These are phyloP conservation scores for Brachystomella parvula DNA, from an alignment of 1,140 invertebrate genomes.

Conservation along the genomic window DNA sequence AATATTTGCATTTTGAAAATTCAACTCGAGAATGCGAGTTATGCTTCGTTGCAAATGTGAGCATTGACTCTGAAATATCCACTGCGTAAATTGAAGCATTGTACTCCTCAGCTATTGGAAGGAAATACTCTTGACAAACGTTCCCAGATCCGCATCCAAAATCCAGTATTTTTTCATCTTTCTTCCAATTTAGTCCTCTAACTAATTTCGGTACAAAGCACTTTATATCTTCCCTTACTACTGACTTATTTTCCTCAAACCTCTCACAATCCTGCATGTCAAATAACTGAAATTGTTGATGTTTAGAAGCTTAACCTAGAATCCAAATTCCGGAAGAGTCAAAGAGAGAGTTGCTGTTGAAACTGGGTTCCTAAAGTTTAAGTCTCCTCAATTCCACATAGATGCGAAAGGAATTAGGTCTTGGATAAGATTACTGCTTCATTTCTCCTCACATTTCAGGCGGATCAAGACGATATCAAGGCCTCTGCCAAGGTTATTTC, in stretches of 20 bases:
- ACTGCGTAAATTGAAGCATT: conserved; percentile 11
- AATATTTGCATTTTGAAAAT: no score
- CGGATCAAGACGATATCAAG: no score
- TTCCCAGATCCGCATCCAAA: conserved; percentile 24
- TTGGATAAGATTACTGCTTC: no score
- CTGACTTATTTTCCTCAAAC: not conserved
- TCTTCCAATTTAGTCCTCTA: conserved; percentile 8
- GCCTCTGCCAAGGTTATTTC: no score
- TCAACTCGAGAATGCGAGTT: conserved; percentile 10
- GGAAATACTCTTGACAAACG: conserved; percentile 13
- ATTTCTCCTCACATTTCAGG: no score
- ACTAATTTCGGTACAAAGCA: not conserved
- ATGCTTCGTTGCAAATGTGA: conserved; percentile 10
- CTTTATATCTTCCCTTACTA: not conserved
- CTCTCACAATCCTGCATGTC: not conserved
- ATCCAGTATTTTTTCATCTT: conserved; percentile 19
- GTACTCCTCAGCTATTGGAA: conserved; percentile 17
- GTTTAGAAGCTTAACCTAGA: no score
- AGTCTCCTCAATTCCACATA: no score
- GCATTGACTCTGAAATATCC: conserved; percentile 17
- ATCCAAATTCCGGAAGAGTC: no score
- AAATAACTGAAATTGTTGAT: no score
- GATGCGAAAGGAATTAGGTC: no score
- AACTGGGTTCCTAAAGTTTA: no score
- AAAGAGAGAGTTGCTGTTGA: no score